Base-by-base conservation (phyloP, 2,888 invertebrate genomes). In the Cryptus armator region DNA sequence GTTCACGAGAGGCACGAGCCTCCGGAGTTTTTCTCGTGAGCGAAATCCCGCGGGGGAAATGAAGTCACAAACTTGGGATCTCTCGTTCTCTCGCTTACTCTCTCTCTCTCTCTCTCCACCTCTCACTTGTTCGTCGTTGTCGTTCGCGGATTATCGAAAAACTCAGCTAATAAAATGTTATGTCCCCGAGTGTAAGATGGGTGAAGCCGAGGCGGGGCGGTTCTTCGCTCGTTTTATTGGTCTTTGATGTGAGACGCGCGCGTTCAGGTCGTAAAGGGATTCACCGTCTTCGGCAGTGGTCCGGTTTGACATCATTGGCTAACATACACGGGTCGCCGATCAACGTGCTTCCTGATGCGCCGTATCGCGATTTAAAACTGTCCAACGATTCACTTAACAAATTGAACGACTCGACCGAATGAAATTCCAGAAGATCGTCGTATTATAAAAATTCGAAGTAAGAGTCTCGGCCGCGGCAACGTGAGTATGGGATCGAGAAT, bases 111-210 rank as follows among this genome's bases (percentile, higher is more conserved):
- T 48, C 51, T 46, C 29, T 53, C 44, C 12, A 24, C 72, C 43
- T 67, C 53, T 24, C 59, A 7, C n/a, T 24, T 43, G 46, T 6
- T n/a, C 29, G 70, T 70, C 70, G n/a, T 62, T 29, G 46, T 71
- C 75, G 51, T 80, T 24, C 71, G 70, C 64, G 86, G 81, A 87
- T 87, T 87, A 87, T 87, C 85, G 83, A 86, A 86, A 87, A 87
- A 86, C 79, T 83, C 78, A 14, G 83, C 86, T 87, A 86, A 86
- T 87, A 87, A 86, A 87, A 87, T 86, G 84, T 86, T 85, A 83
- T 80, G 80, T 79, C 75, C 64, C n/a, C 44, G 62, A 37, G 37
- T n/a, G 19, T 10, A 43, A 66, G 76, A 46, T 66, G 66, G 67
- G 32, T 66, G 75, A 44, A 32, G 53, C 51, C 16, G 10, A 64